Conservation (phyloP, 1,140 invertebrate genomes). For the Rhyacophila brunnea region DNA sequence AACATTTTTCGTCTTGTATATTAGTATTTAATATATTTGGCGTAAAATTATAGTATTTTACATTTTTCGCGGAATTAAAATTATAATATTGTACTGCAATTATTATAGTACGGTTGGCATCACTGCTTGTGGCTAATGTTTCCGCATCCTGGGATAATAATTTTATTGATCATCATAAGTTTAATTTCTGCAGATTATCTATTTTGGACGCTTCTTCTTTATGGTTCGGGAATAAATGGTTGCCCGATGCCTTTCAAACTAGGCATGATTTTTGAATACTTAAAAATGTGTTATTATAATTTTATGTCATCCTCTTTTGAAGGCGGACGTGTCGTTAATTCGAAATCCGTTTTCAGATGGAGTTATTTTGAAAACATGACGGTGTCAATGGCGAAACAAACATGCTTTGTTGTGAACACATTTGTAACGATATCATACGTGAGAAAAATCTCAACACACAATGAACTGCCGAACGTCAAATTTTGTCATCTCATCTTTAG, state of each 20-base stretch:
- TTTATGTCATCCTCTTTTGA: constrained; percentile 6
- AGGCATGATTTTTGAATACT: constrained; percentile 29
- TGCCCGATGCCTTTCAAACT: constrained; percentile 1
- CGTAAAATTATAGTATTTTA: too few species aligned
- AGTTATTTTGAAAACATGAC: constrained; percentile 31
- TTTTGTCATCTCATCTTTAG: too few species aligned
- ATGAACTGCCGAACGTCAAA: too few species aligned
- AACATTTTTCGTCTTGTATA: too few species aligned
- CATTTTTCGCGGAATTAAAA: too few species aligned
- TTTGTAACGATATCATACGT: constrained; percentile 29
- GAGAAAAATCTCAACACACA: constrained; percentile 6
- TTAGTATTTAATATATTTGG: too few species aligned
- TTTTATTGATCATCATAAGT: too few species aligned
- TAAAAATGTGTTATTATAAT: constrained; percentile 25
- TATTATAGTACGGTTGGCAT: too few species aligned
- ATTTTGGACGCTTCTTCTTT: background rate
- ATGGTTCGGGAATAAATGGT: background rate
- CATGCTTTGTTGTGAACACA: constrained; percentile 32
- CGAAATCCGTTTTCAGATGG: constrained; percentile 18
- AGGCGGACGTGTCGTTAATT: constrained; percentile 26
- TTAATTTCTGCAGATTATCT: background rate
- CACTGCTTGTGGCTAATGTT: too few species aligned
- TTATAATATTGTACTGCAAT: too few species aligned
- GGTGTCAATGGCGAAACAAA: constrained; percentile 21
- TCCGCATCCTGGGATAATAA: too few species aligned